Base-by-base conservation (phyloP, 2,888 invertebrate species). In the Chrysolina haemoptera region DNA sequence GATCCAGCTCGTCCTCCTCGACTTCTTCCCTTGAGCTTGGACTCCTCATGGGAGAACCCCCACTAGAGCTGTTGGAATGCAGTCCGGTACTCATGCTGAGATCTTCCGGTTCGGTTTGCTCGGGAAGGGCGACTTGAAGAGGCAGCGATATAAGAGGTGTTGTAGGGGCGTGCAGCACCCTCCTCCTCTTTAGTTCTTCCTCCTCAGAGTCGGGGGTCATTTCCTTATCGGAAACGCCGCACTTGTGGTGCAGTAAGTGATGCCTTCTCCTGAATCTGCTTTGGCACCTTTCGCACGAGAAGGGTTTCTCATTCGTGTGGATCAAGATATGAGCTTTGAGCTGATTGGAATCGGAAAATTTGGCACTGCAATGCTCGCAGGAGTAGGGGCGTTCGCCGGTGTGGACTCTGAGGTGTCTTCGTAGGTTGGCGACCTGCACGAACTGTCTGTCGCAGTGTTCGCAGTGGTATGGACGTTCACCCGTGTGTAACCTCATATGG, bases 81-180 rank as follows among this genome's bases (percentile, higher is more conserved):
- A 88, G 83, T 0, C 90, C 89, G 6, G 90, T 90, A 63, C 90
- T 91, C 91, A 96, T 93, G 70, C 96, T 96, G 78, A 97, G 90
- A 86, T 97, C 97, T 86, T 97, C 96, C 9, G 97, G 97, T 87
- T 96, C 96, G 1, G 96, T 96, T 89, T 97, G 97, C 87, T 94
- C 96, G 18, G 96, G 96, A 64, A 92, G 85, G 9, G 85, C 43
- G 77, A 86, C 81, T 75, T 75, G 72, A 22, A 78, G 79, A 1
- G 82, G 87, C 75, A 85, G 88, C 78, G 85, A 82, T 65, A 85
- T 82, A 43, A 83, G 77, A 53, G 89, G 88, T 10, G 88, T 87
- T 5, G 84, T 81, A 62, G 90, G 85, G 0, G 91, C 89, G 40
- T 90, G 88, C 14, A 90, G 87, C n/a, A 90, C 89, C 75, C 91